phyloP scores from a whole-genome alignment of 2,797 vertebrate species.

The Garrulus glandarius region DNA sequence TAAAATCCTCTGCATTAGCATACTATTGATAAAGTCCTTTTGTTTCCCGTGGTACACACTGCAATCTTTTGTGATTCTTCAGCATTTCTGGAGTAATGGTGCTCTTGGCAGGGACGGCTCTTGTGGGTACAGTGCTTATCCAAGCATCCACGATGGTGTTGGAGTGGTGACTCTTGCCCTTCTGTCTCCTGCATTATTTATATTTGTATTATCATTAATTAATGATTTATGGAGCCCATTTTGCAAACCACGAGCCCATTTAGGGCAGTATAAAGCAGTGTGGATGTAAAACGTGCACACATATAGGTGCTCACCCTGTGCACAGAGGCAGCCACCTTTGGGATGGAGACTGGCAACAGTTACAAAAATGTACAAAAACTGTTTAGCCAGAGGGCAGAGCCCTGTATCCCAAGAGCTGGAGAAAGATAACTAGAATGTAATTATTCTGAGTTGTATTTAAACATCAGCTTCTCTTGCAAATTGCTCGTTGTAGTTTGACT shows the following conservation, averaged over 20 bases:
- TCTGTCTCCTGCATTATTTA: conserved; percentile 47
- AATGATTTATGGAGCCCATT: conserved; percentile 76
- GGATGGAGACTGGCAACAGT: background rate
- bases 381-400: background rate
- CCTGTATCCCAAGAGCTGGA: background rate
- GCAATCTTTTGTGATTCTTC: conserved; percentile 44
- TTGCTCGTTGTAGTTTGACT: background rate
- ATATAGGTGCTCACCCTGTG: background rate
- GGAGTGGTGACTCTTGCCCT: conserved; percentile 44
- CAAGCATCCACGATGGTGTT: conserved; percentile 19
- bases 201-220: conserved; percentile 73
- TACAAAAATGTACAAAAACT: background rate
- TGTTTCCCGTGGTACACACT: background rate
- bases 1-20: background rate
- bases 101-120: conserved; percentile 3
- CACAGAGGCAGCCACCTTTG: background rate
- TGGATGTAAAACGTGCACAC: background rate
- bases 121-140: conserved; percentile 40
- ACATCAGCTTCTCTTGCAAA: background rate
- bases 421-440: background rate
- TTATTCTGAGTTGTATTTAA: background rate
- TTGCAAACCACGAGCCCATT: conserved; percentile 53
- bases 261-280: background rate
- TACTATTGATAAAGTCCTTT: background rate
- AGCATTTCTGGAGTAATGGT: conserved; percentile 54